A percentile compares a stretch with the other conserved stretches of the same genome.
phyloP scores from a whole-genome alignment of 2,113 vertebrate genomes.

The Takifugu flavidus region DNA sequence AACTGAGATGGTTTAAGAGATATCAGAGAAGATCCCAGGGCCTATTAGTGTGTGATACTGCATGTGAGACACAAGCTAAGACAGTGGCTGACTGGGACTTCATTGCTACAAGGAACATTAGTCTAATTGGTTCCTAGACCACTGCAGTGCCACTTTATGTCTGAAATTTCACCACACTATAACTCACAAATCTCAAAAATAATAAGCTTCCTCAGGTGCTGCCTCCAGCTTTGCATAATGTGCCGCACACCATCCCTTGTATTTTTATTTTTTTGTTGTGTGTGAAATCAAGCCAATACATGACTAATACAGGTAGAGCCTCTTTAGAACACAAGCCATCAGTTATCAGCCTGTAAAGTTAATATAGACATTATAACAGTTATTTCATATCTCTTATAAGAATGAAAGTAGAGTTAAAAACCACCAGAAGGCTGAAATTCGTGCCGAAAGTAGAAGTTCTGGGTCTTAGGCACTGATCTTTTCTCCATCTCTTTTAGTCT shows the following conservation, averaged over 20 bases:
- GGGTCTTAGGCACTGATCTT: slow-evolving; percentile 3
- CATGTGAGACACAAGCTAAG: slow-evolving; percentile 20
- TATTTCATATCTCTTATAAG: too few relatives aligned
- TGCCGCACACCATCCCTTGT: too few relatives aligned
- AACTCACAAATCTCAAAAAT: slow-evolving; percentile 11
- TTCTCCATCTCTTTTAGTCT: neutral
- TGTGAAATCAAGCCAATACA: too few relatives aligned
- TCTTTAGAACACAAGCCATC: too few relatives aligned
- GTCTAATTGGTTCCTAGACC: slow-evolving; percentile 51
- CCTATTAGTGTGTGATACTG: slow-evolving; percentile 11
- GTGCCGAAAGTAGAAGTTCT: slow-evolving; percentile 21
- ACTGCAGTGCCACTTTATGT: neutral
- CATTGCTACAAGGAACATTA: slow-evolving; percentile 31
- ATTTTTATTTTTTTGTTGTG: too few relatives aligned
- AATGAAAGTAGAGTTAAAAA: too few relatives aligned
- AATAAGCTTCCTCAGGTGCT: slow-evolving; percentile 25
- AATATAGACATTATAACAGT: too few relatives aligned
- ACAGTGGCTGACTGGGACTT: slow-evolving; percentile 27
- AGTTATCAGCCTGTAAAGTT: too few relatives aligned
- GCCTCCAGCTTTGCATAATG: neutral
- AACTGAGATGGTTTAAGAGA: slow-evolving; percentile 35
- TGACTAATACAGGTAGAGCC: too few relatives aligned
- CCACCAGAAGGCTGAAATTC: too few relatives aligned
- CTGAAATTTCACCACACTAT: neutral
- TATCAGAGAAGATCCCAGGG: slow-evolving; percentile 17